Base-by-base conservation (phyloP, 2,888 invertebrate genomes). In the Cantharis rustica region DNA sequence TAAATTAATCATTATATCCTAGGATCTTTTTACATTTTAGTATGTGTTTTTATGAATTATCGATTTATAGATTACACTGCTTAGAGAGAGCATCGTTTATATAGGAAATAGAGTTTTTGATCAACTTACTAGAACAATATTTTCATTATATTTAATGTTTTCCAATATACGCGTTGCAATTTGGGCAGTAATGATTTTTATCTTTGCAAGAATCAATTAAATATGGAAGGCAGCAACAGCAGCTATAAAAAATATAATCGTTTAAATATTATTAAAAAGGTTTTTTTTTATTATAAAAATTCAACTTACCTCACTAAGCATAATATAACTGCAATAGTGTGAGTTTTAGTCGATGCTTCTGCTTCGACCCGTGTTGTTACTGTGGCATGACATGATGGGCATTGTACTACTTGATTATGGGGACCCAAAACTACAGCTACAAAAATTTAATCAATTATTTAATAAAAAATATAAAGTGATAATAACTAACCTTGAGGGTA, bases 311-410 rank as follows among this genome's bases (percentile, higher is more conserved):
- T 88, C 62, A 89, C 81, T 11, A 89, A 23, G 75, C 89, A 90
- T 7, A 90, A 82, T 0, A 89, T 69, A 11, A 89, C 77, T 3
- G 90, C 90, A 71, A 89, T 87, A 10, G 90, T 73, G 81, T 90
- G 90, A 1, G 90, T 90, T 83, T 89, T 89, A 1, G 86, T 86
- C 61, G 87, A 88, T 1, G 89, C 81, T 80, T 88, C 87, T 1
- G 85, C 85, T 76, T 87, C 85, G 4, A 89, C 84, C 20, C 84
- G 79, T 0, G 90, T 89, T 0, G 85, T 83, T 71, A 90, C 87
- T 61, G 82, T 84, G 4, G 86, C 85, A 7, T 86, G 87, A 77
- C 90, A 90, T 68, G 88, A 83, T 1, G 90, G 90, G 79, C 90
- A 90, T 1, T 79, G 85, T 80, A 89, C 79, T 0, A 82, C 73